Base-by-base conservation (phyloP, 2,888 invertebrate species). In the Sarcophaga rosellei region DNA sequence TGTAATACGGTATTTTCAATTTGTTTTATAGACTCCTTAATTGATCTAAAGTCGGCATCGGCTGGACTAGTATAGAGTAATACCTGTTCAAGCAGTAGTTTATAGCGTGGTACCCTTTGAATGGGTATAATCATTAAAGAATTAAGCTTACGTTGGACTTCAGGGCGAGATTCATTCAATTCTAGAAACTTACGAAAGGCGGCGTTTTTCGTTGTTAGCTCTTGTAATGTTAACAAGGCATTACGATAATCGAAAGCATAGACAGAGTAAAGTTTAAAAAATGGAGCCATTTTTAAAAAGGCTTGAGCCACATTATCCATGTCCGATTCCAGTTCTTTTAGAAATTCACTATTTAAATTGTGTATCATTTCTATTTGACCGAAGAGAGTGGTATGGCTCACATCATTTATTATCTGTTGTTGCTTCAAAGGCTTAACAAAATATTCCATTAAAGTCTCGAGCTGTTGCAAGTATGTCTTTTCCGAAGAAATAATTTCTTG, bases 101-200 rank as follows among this genome's bases (percentile, higher is more conserved):
- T 95, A 91, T 97, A 97, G 72, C 97, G 94, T 1, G 97, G 97
- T 74, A 97, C 94, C 89, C 97, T 94, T 91, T 97, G 97, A 89
- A 97, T 96, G 17, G 97, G 97, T 3, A 95, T 95, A 88, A 97
- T 97, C 88, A 97, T 94, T 62, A 97, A 93, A 0, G 97, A 95
- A 82, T 96, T 95, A 5, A 97, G 92, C 91, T 96, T 96, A 62
- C 94, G 94, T 88, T 95, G 95, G 69, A 97, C 95, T 92, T 96
- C 96, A 10, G 96, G 96, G 12, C 95, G 93, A 4, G 94, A 94
- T 92, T 97, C 96, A 90, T 96, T 96, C 45, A 93, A 93, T 82
- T 94, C 94, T 59, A 96, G 91, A 90, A 95, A 95, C 87, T 94
- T 94, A 15, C 94, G 93, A 89, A 95, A 94, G 66, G 92, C 92